Conservation (phyloP, 2,113 vertebrate genomes). For the Jaculus jaculus region DNA sequence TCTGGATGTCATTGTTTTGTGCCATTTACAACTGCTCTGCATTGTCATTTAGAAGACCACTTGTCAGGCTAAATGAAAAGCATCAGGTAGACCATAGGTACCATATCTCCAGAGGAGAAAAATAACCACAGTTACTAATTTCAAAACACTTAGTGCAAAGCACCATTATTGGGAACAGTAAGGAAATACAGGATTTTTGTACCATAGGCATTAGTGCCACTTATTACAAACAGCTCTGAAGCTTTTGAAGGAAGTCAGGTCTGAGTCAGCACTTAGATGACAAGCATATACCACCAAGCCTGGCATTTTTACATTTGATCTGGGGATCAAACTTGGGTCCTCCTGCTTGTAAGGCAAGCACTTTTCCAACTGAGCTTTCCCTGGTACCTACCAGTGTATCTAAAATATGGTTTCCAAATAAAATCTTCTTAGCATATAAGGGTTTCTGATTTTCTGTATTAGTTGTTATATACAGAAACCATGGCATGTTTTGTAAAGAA, state of each 20-base stretch:
- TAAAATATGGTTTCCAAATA: not conserved
- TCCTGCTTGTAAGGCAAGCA: no score
- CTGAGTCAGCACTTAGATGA: no score
- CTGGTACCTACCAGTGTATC: not conserved
- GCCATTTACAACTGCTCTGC: not conserved
- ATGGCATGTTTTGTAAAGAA: not conserved
- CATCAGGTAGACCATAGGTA: not conserved
- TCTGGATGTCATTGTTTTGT: not conserved
- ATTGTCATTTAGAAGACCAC: not conserved
- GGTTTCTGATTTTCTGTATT: not conserved
- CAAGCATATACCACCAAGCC: no score
- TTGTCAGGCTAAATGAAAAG: not conserved
- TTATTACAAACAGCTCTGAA: not conserved
- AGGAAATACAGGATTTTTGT: not conserved
- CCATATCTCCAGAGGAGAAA: not conserved
- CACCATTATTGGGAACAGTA: not conserved
- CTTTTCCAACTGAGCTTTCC: no score
- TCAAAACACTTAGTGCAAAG: not conserved
- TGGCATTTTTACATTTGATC: no score
- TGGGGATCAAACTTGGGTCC: no score
- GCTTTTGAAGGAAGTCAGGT: no score
- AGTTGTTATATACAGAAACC: rapidly evolving
- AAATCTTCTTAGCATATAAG: not conserved
- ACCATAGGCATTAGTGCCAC: not conserved
- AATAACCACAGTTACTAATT: not conserved